Conservation (phyloP, 2,113 vertebrate genomes). For the Chloroceryle aenea region DNA sequence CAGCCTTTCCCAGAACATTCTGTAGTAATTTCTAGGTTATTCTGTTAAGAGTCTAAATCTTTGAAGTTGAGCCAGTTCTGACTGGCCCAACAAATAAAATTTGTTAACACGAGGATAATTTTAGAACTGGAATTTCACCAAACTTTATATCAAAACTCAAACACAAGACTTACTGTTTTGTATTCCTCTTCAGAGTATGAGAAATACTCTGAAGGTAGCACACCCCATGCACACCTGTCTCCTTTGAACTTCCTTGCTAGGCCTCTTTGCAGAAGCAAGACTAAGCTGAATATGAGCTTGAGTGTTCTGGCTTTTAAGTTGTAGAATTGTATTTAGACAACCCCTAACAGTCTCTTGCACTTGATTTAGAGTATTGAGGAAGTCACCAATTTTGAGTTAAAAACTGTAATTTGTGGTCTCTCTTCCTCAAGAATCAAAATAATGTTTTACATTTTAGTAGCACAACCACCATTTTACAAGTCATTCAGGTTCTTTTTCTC, state of each 20-base stretch:
- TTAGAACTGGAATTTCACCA: background rate
- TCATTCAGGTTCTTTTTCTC: background rate
- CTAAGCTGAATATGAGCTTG: background rate
- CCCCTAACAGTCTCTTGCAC: background rate
- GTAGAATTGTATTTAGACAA: background rate
- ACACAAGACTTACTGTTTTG: background rate
- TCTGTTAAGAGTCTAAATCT: background rate
- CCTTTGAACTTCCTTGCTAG: background rate
- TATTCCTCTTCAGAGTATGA: background rate
- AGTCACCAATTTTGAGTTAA: background rate
- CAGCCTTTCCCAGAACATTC: background rate
- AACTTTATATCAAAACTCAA: background rate
- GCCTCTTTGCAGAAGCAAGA: background rate
- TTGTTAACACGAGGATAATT: background rate
- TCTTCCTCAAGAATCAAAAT: background rate
- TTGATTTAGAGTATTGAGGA: background rate
- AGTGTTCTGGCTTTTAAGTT: background rate
- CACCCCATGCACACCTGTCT: background rate
- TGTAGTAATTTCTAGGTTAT: background rate
- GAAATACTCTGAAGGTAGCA: background rate
- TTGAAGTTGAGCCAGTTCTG: background rate
- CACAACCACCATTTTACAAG: background rate
- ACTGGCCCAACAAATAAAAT: background rate
- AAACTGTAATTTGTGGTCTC: background rate
- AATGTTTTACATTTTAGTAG: background rate